These are phyloP conservation scores for Eriocheir sinensis DNA, from an alignment of 1,140 invertebrate genomes.

Conservation along the genomic window DNA sequence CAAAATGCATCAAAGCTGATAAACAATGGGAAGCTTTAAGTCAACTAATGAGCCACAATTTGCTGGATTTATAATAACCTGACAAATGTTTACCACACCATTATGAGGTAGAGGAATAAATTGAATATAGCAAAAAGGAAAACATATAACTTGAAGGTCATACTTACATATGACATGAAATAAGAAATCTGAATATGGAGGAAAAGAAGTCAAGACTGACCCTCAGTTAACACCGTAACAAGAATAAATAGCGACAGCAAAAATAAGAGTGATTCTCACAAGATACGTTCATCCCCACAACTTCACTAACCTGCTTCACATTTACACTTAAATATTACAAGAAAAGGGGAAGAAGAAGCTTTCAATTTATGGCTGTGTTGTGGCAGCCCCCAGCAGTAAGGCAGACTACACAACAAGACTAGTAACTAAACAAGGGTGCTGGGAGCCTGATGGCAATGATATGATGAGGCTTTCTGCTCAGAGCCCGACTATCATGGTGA, in stretches of 20 bases:
- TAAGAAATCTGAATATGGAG: neutral
- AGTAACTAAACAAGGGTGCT: neutral
- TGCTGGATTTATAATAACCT: neutral
- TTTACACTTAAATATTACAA: constrained; percentile 16
- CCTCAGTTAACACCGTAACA: neutral
- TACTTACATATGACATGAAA: neutral
- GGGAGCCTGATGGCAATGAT: constrained; percentile 59
- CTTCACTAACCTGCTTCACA: neutral
- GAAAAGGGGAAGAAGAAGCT: constrained; percentile 7
- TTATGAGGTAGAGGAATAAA: constrained; percentile 13
- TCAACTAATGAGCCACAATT: constrained; percentile 24
- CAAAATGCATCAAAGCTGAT: no score
- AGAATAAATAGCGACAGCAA: neutral
- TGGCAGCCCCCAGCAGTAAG: constrained; percentile 16
- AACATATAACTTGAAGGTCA: neutral
- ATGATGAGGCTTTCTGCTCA: constrained; percentile 5
- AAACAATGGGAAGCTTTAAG: no score
- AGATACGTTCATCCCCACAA: neutral
- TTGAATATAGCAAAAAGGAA: neutral
- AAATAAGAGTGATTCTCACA: constrained; percentile 6
- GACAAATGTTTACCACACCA: neutral
- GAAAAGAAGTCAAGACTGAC: neutral
- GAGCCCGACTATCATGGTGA: neutral
- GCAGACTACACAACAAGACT: constrained; percentile 39
- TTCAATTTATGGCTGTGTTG: neutral